A percentile compares a stretch with the other conserved stretches of the same genome.
Conservation (phyloP, 2,113 vertebrate species). For the Lophius piscatorius region DNA sequence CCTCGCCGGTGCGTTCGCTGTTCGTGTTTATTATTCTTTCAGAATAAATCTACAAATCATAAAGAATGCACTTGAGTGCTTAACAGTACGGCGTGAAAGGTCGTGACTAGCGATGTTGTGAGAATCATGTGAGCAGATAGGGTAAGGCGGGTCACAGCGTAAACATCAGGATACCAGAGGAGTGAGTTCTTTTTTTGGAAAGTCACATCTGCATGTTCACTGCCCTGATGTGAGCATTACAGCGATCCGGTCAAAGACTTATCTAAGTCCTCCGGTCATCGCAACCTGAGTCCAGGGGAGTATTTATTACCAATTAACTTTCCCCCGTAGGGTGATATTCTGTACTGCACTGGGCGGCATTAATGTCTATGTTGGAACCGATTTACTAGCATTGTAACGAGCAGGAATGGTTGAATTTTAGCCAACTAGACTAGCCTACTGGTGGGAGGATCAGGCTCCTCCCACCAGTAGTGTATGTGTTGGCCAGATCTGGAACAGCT, state of each 20-base stretch:
- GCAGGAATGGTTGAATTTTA: neutral
- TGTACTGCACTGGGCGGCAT: neutral
- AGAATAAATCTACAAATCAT: too few relatives aligned
- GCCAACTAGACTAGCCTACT: neutral
- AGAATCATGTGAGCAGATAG: too few relatives aligned
- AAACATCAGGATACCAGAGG: slow-evolving; percentile 14
- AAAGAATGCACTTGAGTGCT: too few relatives aligned
- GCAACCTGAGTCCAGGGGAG: slow-evolving; percentile 25
- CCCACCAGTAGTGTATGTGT: slow-evolving; percentile 7
- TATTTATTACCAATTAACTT: slow-evolving; percentile 41
- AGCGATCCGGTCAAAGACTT: neutral
- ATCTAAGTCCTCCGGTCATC: slow-evolving; percentile 19
- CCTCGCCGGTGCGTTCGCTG: too few relatives aligned
- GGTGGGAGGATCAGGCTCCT: neutral
- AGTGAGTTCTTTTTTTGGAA: slow-evolving; percentile 27
- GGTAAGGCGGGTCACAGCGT: too few relatives aligned
- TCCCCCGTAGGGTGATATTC: slow-evolving; percentile 6
- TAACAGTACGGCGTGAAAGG: too few relatives aligned
- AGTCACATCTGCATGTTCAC: slow-evolving; percentile 12
- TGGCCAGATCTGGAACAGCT: neutral
- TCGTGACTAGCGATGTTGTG: too few relatives aligned
- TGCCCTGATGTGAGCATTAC: slow-evolving; percentile 3
- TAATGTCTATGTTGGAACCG: slow-evolving; percentile 1
- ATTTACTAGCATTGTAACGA: neutral
- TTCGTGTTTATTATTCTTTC: too few relatives aligned